Conservation (phyloP, 2,888 invertebrate genomes). For the Hirtodrosophila alboralis region DNA sequence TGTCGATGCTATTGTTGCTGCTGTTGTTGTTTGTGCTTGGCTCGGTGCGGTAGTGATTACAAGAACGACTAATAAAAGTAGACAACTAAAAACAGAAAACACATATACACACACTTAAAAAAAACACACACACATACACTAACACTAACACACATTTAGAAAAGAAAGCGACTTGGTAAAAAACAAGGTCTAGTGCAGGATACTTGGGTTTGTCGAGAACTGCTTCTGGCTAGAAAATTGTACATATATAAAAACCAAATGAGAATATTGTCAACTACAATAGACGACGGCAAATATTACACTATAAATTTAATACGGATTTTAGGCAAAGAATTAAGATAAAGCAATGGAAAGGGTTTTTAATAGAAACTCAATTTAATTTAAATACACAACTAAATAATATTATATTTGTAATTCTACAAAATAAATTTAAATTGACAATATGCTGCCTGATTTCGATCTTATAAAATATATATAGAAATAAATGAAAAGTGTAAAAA, state of each 20-base stretch:
- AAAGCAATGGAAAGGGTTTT: too few relatives aligned
- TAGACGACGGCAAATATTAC: conserved; percentile 18
- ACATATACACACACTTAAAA: conserved; percentile 13
- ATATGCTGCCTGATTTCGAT: too few relatives aligned
- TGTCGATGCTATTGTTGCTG: background rate
- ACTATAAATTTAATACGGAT: too few relatives aligned
- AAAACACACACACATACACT: conserved; percentile 11
- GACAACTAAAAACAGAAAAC: conserved; percentile 63
- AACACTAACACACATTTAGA: background rate
- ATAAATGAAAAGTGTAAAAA: too few relatives aligned
- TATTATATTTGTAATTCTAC: too few relatives aligned
- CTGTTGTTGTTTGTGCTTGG: conserved; percentile 15
- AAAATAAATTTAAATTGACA: too few relatives aligned
- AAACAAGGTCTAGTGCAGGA: conserved; percentile 59
- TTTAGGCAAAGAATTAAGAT: too few relatives aligned
- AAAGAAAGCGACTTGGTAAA: conserved; percentile 21
- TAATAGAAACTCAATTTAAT: too few relatives aligned
- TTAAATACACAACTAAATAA: too few relatives aligned
- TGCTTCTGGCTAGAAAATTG: conserved; percentile 28
- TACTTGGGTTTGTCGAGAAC: conserved; percentile 39
- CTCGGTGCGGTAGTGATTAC: conserved; percentile 64
- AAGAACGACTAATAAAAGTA: conserved; percentile 68
- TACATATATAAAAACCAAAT: conserved; percentile 8
- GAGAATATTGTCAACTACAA: background rate
- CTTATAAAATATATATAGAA: too few relatives aligned